Evolutionary conservation across 2,888 invertebrate species (phyloP), one percentile per base, ranked within the genome.

Genomic region (Lampropteryx suffumata): DNA sequence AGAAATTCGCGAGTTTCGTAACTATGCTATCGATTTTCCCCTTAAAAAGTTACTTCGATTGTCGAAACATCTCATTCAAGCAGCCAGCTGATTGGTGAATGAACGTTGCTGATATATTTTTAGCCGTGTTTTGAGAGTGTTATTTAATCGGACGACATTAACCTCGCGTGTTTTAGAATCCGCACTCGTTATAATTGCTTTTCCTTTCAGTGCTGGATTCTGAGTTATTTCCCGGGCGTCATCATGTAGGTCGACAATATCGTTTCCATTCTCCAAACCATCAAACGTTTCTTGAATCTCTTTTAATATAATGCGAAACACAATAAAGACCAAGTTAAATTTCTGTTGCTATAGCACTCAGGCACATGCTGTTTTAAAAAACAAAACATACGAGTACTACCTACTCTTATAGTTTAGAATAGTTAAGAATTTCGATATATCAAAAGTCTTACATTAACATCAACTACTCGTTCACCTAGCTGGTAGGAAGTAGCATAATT

Each of bases 21-120:
- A 59, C 57, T 61, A 55, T 52, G 47, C 34, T 57, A 62, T 62
- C 54, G 61, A 62, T 62, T 55, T 56, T 40, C 24, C 33, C 41
- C 49, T 42, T 48, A 52, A 54, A 50, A 34, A 43, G 50, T 40
- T 44, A 43, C 36, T 47, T 17, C 39, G 35, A 42, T 50, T 49
- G 29, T 42, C 11, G 32, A 50, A 40, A 40, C 44, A 11, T 50
- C 42, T 35, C 46, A 50, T 56, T 49, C 37, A 36, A 21, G 27
- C 44, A 24, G 32, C 7, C 42, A 28, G 30, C 32, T 21, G 13
- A 8, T 13, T 26, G 32, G 9, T 49, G 44, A 60, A 59, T 60
- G 52, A 50, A 50, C 51, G 35, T 50, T 37, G 43, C 27, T 36
- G 34, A 37, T 59, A 40, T 60, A 59, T 60, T 55, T 58, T 56